phyloP scores from a whole-genome alignment of 1,140 invertebrate genomes.

The Hylaeus anthracinus region DNA sequence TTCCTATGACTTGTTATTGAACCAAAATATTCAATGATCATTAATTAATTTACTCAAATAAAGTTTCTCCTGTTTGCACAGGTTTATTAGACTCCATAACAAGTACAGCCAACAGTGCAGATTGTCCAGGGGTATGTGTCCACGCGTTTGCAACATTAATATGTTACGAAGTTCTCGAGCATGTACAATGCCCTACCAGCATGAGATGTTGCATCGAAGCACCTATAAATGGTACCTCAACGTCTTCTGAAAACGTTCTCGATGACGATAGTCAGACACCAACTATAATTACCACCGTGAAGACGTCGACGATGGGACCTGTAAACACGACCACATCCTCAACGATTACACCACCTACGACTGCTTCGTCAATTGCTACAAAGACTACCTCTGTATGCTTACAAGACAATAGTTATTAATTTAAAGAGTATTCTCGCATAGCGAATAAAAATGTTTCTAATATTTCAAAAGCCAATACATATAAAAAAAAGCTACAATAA shows the following conservation, averaged over 20 bases:
- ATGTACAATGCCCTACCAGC: slow-evolving; percentile 88
- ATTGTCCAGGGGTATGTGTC: slow-evolving; percentile 93
- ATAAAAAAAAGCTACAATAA: too few species aligned
- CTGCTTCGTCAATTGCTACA: slow-evolving; percentile 22
- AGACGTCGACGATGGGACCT: slow-evolving; percentile 51
- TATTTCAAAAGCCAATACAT: not conserved
- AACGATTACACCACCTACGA: slow-evolving; percentile 41
- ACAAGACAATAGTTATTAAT: not conserved
- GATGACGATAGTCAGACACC: slow-evolving; percentile 66
- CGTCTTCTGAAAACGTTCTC: slow-evolving; percentile 57
- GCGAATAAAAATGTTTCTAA: not conserved
- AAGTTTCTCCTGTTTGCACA: slow-evolving; percentile 72
- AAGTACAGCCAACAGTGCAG: slow-evolving; percentile 89
- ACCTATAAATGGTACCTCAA: slow-evolving; percentile 76
- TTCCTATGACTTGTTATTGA: too few species aligned
- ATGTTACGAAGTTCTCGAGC: slow-evolving; percentile 91
- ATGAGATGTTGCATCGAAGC: slow-evolving; percentile 92
- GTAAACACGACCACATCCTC: slow-evolving; percentile 45
- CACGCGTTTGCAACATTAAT: slow-evolving; percentile 90
- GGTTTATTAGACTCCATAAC: slow-evolving; percentile 91
- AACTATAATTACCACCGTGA: slow-evolving; percentile 39
- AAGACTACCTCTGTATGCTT: slow-evolving; percentile 48
- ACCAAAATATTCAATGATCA: too few species aligned
- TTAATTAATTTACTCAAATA: too few species aligned
- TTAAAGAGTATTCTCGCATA: not conserved